Evolutionary conservation across 2,113 vertebrate species (phyloP), one percentile per base, ranked within the genome.

Genomic region (Lophius piscatorius): DNA sequence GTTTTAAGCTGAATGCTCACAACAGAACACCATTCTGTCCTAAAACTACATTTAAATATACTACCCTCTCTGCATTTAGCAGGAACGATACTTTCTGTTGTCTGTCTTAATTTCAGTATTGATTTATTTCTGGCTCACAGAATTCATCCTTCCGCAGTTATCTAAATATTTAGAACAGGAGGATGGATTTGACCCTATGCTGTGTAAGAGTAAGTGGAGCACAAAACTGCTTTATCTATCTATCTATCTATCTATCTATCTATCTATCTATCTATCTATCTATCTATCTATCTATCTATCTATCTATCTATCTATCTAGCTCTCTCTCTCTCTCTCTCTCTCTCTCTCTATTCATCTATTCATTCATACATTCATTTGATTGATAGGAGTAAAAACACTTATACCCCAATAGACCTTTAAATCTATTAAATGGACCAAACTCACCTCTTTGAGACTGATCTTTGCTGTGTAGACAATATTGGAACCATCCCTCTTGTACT

Each of bases 371-470:
- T n/a, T n/a, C n/a, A n/a, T n/a, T n/a, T n/a, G n/a, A n/a, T n/a
- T n/a, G n/a, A n/a, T n/a, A n/a, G n/a, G n/a, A n/a, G n/a, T n/a
- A n/a, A n/a, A n/a, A n/a, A n/a, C n/a, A n/a, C n/a, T n/a, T n/a
- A n/a, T n/a, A 36, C 22, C 42, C 21, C 36, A 14, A 51, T 3
- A 5, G 18, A 59, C 26, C 16, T 29, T 40, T 26, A n/a, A n/a
- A n/a, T n/a, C 6, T 28, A 7, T 5, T 86, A 2, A 26, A 26
- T 24, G 80, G 11, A 38, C 13, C 3, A 45, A 57, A 64, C 89
- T 84, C 89, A 98, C 97, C 94, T 99, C 95, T 58, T 95, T 91
- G 63, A 99, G 92, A 44, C 90, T 95, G 88, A 99, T 94, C 79
- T 92, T 92, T 76, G 95, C 91, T 10, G 92, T 94, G 86, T 92